Evolutionary conservation across 2,888 invertebrate genomes (phyloP).

Genomic region (Nycteola revayana): DNA sequence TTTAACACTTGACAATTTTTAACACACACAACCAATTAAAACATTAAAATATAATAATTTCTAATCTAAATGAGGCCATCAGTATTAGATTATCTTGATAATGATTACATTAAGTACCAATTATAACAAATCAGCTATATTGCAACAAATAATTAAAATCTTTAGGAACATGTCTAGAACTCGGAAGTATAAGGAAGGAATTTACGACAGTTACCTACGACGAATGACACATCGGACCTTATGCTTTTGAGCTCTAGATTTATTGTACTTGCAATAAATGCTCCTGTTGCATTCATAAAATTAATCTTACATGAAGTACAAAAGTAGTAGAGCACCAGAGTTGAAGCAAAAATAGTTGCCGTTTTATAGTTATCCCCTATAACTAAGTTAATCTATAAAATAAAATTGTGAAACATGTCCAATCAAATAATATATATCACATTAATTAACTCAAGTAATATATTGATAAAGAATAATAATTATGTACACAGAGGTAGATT

Average conservation of each 20-base stretch:
- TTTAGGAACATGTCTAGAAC: background rate
- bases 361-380: slow-evolving; percentile 17
- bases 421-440: slow-evolving; percentile 27
- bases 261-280: too few species aligned
- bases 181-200: too few species aligned
- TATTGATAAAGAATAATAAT: slow-evolving; percentile 13
- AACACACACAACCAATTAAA: slow-evolving; percentile 4
- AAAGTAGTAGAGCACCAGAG: slow-evolving; percentile 35
- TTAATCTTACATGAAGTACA: slow-evolving; percentile 21
- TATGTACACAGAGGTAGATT: slow-evolving; percentile 59
- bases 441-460: slow-evolving; percentile 26
- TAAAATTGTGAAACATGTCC: slow-evolving; percentile 23
- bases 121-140: slow-evolving; percentile 24
- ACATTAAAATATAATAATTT: slow-evolving; percentile 1
- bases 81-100: slow-evolving; percentile 27
- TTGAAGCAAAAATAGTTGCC: slow-evolving; percentile 23
- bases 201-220: too few species aligned
- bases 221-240: too few species aligned
- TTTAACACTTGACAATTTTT: too few species aligned
- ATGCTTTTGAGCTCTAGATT: too few species aligned
- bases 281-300: slow-evolving; percentile 18
- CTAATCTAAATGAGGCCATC: slow-evolving; percentile 21
- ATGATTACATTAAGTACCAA: slow-evolving; percentile 32
- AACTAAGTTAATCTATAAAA: slow-evolving; percentile 24
- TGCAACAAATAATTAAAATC: slow-evolving; percentile 1